Percentiles rank a stretch among this genome's conserved stretches.
Conservation (phyloP, 2,888 invertebrate genomes). For the Mesorhabditis spiculigera region DNA sequence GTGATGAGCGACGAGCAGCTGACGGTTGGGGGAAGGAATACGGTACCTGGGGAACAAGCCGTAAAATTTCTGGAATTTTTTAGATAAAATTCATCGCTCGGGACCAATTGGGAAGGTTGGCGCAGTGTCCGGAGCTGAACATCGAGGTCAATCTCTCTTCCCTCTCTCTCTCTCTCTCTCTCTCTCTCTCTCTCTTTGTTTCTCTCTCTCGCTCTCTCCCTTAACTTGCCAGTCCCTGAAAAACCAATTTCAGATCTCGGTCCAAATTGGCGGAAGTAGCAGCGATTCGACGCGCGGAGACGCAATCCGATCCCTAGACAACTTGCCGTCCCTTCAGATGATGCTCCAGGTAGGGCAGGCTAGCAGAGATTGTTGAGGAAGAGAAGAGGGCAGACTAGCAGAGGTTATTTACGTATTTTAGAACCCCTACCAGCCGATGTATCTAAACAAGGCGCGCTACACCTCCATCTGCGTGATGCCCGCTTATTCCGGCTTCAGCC, state of each 20-base stretch:
- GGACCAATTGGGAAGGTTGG: constrained; percentile 87
- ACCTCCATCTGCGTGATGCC: constrained; percentile 93
- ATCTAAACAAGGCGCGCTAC: constrained; percentile 64
- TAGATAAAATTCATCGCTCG: constrained; percentile 76
- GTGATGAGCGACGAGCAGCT: constrained; percentile 58
- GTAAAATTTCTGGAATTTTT: not conserved
- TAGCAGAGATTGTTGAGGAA: too few relatives aligned
- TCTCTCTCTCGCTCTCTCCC: too few relatives aligned
- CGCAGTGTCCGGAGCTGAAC: constrained; percentile 79
- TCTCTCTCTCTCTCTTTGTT: too few relatives aligned
- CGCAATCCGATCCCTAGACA: not conserved
- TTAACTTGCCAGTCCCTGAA: too few relatives aligned
- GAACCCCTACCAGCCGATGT: constrained; percentile 48
- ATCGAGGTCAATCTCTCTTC: constrained; percentile 63
- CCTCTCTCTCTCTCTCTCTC: too few relatives aligned
- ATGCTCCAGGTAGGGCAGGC: not conserved
- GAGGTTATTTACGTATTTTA: constrained; percentile 9
- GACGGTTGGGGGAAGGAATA: constrained; percentile 37
- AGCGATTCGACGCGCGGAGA: not conserved
- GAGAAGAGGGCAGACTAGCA: too few relatives aligned
- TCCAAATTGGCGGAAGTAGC: not conserved
- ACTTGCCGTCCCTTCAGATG: not conserved
- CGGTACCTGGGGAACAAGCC: constrained; percentile 8
- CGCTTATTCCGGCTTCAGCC: constrained; percentile 74
- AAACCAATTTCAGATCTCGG: not conserved